These are phyloP conservation scores for Protodeltote pygarga DNA, from an alignment of 2,888 invertebrate genomes.

Conservation along the genomic window DNA sequence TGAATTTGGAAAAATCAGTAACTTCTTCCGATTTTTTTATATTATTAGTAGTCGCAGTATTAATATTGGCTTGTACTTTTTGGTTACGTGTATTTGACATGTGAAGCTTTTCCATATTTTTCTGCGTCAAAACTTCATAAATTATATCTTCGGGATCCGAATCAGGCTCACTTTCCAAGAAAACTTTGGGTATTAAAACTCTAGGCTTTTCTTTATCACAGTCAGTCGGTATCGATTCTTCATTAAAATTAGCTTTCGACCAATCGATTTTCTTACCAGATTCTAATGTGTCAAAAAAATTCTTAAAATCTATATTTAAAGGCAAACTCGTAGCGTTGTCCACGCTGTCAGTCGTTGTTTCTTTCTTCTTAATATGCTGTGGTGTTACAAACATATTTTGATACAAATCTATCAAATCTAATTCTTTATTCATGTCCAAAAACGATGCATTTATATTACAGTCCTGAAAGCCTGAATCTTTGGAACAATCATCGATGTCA, in stretches of 20 bases:
- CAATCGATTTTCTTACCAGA: slow-evolving; percentile 33
- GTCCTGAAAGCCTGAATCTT: slow-evolving; percentile 18
- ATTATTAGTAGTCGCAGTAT: neutral
- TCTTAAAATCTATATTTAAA: slow-evolving; percentile 21
- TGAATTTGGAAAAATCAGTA: slow-evolving; percentile 1
- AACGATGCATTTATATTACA: slow-evolving; percentile 5
- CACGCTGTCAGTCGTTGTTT: neutral
- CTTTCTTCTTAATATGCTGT: slow-evolving; percentile 23
- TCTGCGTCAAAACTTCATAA: slow-evolving; percentile 23
- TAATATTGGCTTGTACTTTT: neutral
- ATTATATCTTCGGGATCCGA: slow-evolving; percentile 36
- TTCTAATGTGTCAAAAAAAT: slow-evolving; percentile 32
- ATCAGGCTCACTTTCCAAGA: slow-evolving; percentile 16
- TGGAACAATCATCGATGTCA: slow-evolving; percentile 25
- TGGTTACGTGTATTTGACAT: too few species aligned
- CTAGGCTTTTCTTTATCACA: slow-evolving; percentile 13
- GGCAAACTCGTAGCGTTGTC: neutral
- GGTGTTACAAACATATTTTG: slow-evolving; percentile 39
- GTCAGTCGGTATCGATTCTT: slow-evolving; percentile 1
- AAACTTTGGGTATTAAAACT: slow-evolving; percentile 17
- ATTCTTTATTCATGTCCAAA: slow-evolving; percentile 24
- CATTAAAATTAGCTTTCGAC: neutral
- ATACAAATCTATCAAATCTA: slow-evolving; percentile 30
- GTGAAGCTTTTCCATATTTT: slow-evolving; percentile 17
- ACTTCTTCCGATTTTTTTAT: neutral